Base-by-base conservation (phyloP, 1,140 invertebrate species). In the Anastatus disparis region DNA sequence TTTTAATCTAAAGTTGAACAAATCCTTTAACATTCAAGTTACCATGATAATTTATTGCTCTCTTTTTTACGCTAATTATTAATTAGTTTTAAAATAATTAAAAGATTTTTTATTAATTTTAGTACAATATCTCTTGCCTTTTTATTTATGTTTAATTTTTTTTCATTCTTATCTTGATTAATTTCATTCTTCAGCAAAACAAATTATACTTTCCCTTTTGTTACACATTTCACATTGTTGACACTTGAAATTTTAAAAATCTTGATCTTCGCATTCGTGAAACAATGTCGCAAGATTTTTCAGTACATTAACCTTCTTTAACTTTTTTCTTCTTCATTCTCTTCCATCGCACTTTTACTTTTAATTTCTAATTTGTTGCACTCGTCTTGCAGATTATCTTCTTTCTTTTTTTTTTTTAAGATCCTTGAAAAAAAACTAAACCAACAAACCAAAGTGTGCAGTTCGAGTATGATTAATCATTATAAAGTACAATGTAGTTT, bases 361-460 rank as follows among this genome's bases (percentile, higher is more conserved):
- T n/a, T n/a, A n/a, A n/a, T n/a, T n/a, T n/a, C n/a, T n/a, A n/a
- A n/a, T n/a, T n/a, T n/a, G n/a, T n/a, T n/a, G n/a, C n/a, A n/a
- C n/a, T n/a, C n/a, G n/a, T n/a, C n/a, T n/a, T n/a, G n/a, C n/a
- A n/a, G n/a, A n/a, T n/a, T n/a, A n/a, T n/a, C n/a, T n/a, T n/a
- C n/a, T n/a, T n/a, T n/a, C n/a, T n/a, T n/a, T n/a, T n/a, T n/a
- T 27, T 27, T 22, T 24, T 55, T 24, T 59, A 40, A 42, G 2
- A 24, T 6, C 48, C 56, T 35, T 59, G 22, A 8, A n/a, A n/a
- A n/a, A n/a, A n/a, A 8, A 26, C 29, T 58, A 50, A 50, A 44
- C 15, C 26, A 55, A 55, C n/a, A 17, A 61, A 63, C 61, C 61
- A 63, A 63, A 63, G 61, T 63, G 22, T 15, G 15, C 29, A 63